Percentiles rank a stretch among this genome's conserved stretches.
These are phyloP conservation scores for Hypanus sabinus DNA, from an alignment of 2,113 vertebrate species.

Conservation along the genomic window DNA sequence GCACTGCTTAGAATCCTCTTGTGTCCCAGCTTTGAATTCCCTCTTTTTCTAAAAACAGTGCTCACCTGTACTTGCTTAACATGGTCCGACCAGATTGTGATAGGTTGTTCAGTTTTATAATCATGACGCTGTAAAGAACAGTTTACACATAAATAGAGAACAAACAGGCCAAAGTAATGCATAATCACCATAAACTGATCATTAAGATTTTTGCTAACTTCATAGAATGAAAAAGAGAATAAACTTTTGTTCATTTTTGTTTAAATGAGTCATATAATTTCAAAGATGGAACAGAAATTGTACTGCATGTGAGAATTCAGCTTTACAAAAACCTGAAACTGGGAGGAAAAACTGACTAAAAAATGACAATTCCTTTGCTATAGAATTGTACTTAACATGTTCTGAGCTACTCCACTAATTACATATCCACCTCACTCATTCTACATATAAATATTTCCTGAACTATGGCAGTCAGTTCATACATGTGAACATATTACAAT, in stretches of 20 bases:
- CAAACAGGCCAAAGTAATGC: background rate
- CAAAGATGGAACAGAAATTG: no score
- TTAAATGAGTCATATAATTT: background rate
- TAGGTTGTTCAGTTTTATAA: constrained; percentile 32
- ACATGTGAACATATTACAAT: no score
- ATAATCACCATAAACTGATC: background rate
- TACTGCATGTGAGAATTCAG: no score
- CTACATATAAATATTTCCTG: no score
- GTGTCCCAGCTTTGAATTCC: background rate
- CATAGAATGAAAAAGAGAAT: background rate
- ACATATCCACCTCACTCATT: no score
- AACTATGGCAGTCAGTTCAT: no score
- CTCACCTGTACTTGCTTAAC: constrained; percentile 5
- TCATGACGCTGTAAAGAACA: background rate
- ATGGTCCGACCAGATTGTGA: constrained; percentile 26
- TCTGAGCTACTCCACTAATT: background rate
- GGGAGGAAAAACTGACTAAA: background rate
- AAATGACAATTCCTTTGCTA: background rate
- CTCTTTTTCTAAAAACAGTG: background rate
- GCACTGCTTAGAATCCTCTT: background rate
- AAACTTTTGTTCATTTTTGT: background rate
- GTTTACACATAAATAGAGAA: background rate
- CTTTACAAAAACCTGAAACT: background rate
- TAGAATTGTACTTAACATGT: background rate
- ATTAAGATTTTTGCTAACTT: background rate